phyloP scores from a whole-genome alignment of 2,113 vertebrate genomes.

The Proterorhinus semilunaris region DNA sequence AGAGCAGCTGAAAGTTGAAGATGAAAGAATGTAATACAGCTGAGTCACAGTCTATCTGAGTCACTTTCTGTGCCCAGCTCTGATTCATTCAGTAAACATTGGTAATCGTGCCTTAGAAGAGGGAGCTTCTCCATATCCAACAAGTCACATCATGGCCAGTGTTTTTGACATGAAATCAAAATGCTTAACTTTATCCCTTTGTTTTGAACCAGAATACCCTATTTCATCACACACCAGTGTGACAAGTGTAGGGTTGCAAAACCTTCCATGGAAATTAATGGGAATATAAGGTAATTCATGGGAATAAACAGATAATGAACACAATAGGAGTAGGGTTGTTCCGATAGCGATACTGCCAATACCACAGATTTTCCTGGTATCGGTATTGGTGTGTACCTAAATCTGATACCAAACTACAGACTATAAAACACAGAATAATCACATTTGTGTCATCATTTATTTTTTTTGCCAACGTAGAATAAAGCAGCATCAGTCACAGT shows the following conservation, averaged over 20 bases:
- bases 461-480: no score
- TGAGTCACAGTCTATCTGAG: conserved; percentile 56
- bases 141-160: not conserved
- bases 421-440: no score
- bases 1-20: conserved; percentile 42
- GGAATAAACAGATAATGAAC: no score
- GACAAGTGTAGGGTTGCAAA: conserved; percentile 7
- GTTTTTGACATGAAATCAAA: not conserved
- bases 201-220: not conserved
- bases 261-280: no score
- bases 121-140: conserved; percentile 3
- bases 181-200: not conserved
- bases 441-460: no score
- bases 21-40: conserved; percentile 23
- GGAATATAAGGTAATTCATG: no score
- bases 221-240: not conserved
- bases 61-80: conserved; percentile 24
- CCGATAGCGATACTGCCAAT: no score
- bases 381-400: no score
- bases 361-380: no score
- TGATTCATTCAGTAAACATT: conserved; percentile 39
- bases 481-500: no score
- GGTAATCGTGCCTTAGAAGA: conserved; percentile 13
- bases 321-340: no score
- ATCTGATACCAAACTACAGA: no score